Conservation (phyloP, 92 coral and sea anemone species). For the Paramuricea clavata region DNA sequence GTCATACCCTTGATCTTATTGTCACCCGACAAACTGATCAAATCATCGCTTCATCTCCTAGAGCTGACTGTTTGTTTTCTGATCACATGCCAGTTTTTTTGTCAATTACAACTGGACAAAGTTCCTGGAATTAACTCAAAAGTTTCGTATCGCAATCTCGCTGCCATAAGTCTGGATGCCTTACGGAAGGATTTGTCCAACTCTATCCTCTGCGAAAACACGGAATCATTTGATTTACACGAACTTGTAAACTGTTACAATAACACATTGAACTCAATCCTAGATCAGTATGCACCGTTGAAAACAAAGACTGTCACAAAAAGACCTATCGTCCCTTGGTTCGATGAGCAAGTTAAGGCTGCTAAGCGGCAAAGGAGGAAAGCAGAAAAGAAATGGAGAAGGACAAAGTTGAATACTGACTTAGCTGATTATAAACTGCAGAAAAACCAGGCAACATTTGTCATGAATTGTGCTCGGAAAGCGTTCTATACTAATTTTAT, state of each 20-base stretch:
- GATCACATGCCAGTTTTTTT: too few relatives aligned
- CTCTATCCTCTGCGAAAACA: conserved; percentile 5
- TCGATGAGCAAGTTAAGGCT: background rate
- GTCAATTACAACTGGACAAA: background rate
- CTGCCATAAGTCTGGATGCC: background rate
- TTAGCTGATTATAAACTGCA: background rate
- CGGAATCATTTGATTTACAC: background rate
- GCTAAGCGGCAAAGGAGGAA: background rate
- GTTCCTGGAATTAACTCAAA: background rate
- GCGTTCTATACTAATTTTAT: background rate
- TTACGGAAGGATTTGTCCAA: background rate
- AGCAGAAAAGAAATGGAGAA: conserved; percentile 17
- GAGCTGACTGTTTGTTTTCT: too few relatives aligned
- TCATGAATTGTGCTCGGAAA: background rate
- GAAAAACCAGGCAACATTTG: background rate
- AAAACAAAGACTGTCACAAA: background rate
- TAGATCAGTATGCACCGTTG: background rate
- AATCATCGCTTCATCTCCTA: too few relatives aligned
- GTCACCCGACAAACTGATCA: too few relatives aligned
- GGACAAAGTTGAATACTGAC: background rate
- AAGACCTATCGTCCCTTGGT: conserved; percentile 16
- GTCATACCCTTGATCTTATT: too few relatives aligned
- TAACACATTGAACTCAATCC: background rate
- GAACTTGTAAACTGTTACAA: conserved; percentile 16
- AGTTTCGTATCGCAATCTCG: background rate